Evolutionary conservation across 2,888 invertebrate species (phyloP).

Genomic region (Nephrotoma guestfalica): DNA sequence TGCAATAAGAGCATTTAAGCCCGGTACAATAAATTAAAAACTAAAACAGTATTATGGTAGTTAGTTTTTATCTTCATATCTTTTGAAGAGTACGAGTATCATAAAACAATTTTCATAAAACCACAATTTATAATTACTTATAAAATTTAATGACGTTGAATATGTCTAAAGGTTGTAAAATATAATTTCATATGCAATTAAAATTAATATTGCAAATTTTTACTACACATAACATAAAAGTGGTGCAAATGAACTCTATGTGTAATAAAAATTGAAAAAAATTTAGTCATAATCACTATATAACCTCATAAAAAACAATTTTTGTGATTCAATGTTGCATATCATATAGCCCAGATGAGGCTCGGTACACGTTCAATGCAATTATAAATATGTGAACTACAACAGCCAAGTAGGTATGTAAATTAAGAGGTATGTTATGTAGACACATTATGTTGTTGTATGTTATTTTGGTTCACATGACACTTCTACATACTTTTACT

Average conservation of each 20-base stretch:
- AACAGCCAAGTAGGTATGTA: not conserved
- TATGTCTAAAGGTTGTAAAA: not conserved
- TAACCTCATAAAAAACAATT: not conserved
- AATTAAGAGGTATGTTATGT: not conserved
- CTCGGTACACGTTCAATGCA: not conserved
- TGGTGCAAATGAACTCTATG: not conserved
- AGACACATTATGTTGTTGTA: not conserved
- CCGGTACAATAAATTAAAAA: not conserved
- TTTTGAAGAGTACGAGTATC: not conserved
- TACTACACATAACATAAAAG: not conserved
- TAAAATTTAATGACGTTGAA: not conserved
- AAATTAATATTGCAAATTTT: not conserved
- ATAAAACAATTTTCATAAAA: not conserved
- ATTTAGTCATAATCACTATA: not conserved
- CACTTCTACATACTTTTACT: not conserved
- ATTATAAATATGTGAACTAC: not conserved
- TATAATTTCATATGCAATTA: not conserved
- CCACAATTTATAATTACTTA: not conserved
- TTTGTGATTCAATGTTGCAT: not conserved
- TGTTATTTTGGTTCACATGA: not conserved
- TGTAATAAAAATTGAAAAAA: not conserved
- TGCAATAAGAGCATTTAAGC: no score
- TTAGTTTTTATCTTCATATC: not conserved
- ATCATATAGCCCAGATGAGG: not conserved
- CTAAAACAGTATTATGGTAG: not conserved